Base-by-base conservation (phyloP, 2,113 vertebrate species). In the Microtus montanus region DNA sequence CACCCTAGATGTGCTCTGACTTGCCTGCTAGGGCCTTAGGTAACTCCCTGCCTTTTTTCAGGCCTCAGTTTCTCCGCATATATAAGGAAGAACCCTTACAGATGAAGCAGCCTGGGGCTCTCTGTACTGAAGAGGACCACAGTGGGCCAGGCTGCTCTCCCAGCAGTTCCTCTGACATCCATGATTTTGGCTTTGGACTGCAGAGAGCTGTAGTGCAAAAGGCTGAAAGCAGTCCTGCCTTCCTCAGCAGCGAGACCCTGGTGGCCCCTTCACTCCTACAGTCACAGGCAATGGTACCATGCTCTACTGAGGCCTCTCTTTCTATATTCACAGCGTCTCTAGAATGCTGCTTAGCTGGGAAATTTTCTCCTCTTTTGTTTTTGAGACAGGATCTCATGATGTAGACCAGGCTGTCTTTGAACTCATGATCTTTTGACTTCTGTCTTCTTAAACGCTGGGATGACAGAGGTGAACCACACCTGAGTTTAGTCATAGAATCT, bases 391-490 rank as follows among this genome's bases (percentile, higher is more conserved):
- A n/a, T n/a, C 44, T n/a, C 30, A 47, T 64, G 64, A n/a, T 70
- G 6, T 87, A 70, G 44, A 49, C 26, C 58, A 66, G 82, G 44
- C 44, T 70, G 30, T 68, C 28, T 70, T 87, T 70, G 47, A 87
- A 87, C 64, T 70, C 84, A 87, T 0, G 12, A 22, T 68, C 41
- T 20, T 68, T 44, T 86, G 49, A 5, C 28, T 44, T 68, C 19
- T 52, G 33, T 49, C 12, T 70, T 49, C 12, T n/a, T 70, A 70
- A 71, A n/a, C 28, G 44, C 33, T n/a, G 7, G 66, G 19, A 52
- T 70, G 47, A 26, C 41, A 35, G 68, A 58, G 3, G 12, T 63
- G 2, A 0, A 14, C 19, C 66, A 78, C 33, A 38, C 0, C 30
- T 17, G 28, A 2, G 13, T 68, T 35, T 77, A 11, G 19, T 33